Conservation (phyloP, 1,140 invertebrate species). For the Campoletis sonorensis region DNA sequence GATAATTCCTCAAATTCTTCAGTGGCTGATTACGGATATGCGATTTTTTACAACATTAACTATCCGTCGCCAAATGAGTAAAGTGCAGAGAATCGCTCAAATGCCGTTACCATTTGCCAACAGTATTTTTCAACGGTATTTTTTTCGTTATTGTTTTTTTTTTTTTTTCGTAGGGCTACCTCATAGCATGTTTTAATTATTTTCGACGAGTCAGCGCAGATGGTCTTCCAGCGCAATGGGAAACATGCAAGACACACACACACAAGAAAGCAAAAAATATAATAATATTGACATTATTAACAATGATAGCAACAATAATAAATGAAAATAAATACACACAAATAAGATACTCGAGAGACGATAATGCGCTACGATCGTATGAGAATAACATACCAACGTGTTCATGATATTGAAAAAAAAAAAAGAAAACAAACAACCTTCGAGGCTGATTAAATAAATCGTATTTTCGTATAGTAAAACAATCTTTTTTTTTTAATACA, state of each 20-base stretch:
- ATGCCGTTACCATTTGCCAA: neutral
- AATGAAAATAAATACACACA: neutral
- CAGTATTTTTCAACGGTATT: constrained; percentile 12
- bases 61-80: neutral
- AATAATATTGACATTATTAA: neutral
- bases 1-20: too few species aligned
- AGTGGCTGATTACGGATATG: too few species aligned
- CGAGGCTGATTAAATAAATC: constrained; percentile 25
- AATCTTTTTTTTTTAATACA: too few species aligned
- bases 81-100: neutral
- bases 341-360: neutral
- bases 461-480: constrained; percentile 37
- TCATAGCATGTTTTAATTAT: constrained; percentile 3
- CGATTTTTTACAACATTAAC: neutral
- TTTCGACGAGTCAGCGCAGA: constrained; percentile 12
- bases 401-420: constrained; percentile 21
- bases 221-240: constrained; percentile 27
- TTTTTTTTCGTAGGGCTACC: too few species aligned
- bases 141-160: constrained; percentile 8
- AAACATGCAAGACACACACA: neutral
- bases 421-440: constrained; percentile 12
- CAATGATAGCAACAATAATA: constrained; percentile 13
- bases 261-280: neutral
- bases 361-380: neutral
- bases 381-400: constrained; percentile 21